Evolutionary conservation across 2,888 invertebrate genomes (phyloP).

Genomic region (Parnassius apollo): DNA sequence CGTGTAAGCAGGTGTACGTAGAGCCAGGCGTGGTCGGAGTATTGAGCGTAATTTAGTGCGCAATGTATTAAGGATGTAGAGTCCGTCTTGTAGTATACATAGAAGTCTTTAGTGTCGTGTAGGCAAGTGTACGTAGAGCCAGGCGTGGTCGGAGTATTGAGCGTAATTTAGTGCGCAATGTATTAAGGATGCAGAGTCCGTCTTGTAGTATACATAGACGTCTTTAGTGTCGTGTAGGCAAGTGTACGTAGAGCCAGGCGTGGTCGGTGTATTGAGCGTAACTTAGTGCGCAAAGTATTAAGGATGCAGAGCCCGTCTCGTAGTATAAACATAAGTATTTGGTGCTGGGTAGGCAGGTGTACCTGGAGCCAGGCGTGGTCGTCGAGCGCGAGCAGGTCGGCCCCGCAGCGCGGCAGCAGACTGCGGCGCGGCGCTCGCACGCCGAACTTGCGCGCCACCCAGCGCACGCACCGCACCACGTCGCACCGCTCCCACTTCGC

Average conservation of each 20-base stretch:
- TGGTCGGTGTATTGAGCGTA: too few species aligned
- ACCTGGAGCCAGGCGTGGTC: constrained; percentile 77
- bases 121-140: constrained; percentile 53
- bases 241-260: constrained; percentile 65
- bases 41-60: too few species aligned
- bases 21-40: constrained; percentile 71
- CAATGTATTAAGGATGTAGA: too few species aligned
- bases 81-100: too few species aligned
- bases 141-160: constrained; percentile 61
- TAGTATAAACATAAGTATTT: too few species aligned
- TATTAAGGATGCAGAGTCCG: too few species aligned
- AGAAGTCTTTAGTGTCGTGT: too few species aligned
- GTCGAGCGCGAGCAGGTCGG: constrained; percentile 74
- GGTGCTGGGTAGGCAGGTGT: neutral
- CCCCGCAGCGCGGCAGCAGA: constrained; percentile 70
- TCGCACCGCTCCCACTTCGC: constrained; percentile 73
- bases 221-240: too few species aligned
- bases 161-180: too few species aligned
- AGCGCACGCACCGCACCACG: constrained; percentile 76
- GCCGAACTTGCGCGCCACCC: constrained; percentile 73
- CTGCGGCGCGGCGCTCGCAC: constrained; percentile 68
- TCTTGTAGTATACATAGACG: too few species aligned
- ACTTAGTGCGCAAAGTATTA: too few species aligned
- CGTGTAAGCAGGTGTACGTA: constrained; percentile 41
- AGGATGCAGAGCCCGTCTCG: too few species aligned